Base-by-base conservation (phyloP, 2,888 invertebrate species). In the Clanis bilineata region DNA sequence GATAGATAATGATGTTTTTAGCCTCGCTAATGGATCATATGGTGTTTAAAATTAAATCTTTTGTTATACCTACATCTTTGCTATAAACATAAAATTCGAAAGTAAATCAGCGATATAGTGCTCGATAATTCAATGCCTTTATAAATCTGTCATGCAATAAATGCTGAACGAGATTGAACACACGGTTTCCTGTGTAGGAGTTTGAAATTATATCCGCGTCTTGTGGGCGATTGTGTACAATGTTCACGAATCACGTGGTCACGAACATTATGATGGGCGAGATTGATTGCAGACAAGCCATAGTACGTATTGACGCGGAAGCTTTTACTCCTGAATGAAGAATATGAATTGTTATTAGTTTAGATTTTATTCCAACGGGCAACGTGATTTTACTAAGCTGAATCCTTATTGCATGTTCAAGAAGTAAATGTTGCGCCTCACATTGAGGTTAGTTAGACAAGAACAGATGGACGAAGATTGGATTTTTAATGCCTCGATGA, bases 141-240 rank as follows among this genome's bases (percentile, higher is more conserved):
- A 47, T 47, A 51, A 51, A 51, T 51, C 51, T 28, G 51, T 32
- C 51, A 18, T 28, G 51, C 32, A 28, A 51, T 51, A 51, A 28
- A 32, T 15, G 25, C 15, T 25, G 51, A 5, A 28, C 4, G 28
- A 28, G 51, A 45, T 45, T 25, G 45, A 51, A 51, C 51, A 51
- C 32, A 28, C 32, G 28, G 51, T 51, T 51, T 51, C 18, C 51
- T 51, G 51, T 51, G 51, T 51, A 32, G 51, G 51, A 18, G 51
- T 51, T 51, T 15, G 51, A 51, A 51, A 51, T 51, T 6, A 32
- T 51, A 51, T 51, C 51, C 51, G 32, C 28, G 9, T 28, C 18
- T 15, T 51, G 51, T 51, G 51, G 51, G 51, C 51, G 44, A 10
- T 21, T 44, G 51, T 51, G 10, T 51, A 32, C 28, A 32, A 51